These are phyloP conservation scores for Pemphredon lugubris DNA, from an alignment of 2,888 invertebrate species.

Conservation along the genomic window DNA sequence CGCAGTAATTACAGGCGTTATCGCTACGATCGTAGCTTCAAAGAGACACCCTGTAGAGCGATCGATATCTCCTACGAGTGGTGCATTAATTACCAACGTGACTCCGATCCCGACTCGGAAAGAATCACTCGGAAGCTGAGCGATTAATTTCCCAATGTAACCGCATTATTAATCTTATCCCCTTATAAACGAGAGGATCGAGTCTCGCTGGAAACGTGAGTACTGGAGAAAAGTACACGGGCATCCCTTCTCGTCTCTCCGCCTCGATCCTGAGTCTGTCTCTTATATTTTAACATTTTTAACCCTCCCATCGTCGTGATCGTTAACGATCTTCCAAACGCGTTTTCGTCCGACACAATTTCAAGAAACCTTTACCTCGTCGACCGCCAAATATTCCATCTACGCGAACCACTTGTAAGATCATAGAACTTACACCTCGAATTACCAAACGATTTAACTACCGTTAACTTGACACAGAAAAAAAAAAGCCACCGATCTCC, in stretches of 20 bases:
- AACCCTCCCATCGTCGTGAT: too few species aligned
- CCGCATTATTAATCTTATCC: conserved; percentile 30
- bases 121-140: conserved; percentile 57
- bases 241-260: too few species aligned
- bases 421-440: neutral
- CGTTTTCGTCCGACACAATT: neutral
- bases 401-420: neutral
- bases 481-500: too few species aligned
- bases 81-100: conserved; percentile 59
- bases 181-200: neutral
- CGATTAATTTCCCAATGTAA: conserved; percentile 55
- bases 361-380: neutral
- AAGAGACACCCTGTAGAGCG: conserved; percentile 59
- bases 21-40: conserved; percentile 6
- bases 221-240: too few species aligned
- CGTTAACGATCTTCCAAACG: too few species aligned
- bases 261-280: too few species aligned
- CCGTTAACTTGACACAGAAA: too few species aligned
- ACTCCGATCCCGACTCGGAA: conserved; percentile 53
- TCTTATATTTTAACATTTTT: too few species aligned
- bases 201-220: too few species aligned
- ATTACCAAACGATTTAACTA: too few species aligned
- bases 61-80: conserved; percentile 59
- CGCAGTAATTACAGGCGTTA: conserved; percentile 31
- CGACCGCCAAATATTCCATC: neutral